phyloP scores from a whole-genome alignment of 2,113 vertebrate species.

The Aldabrachelys gigantea region DNA sequence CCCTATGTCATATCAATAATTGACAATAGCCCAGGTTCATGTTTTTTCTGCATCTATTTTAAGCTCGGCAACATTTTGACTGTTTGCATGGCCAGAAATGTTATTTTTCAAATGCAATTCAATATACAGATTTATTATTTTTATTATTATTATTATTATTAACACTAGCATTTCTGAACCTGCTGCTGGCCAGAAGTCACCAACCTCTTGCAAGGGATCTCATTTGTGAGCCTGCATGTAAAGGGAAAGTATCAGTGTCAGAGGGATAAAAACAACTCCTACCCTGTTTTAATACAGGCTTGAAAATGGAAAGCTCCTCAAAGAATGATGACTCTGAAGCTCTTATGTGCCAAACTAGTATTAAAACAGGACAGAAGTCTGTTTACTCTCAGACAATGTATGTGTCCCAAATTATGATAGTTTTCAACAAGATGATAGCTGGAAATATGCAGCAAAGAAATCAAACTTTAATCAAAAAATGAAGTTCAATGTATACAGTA shows the following conservation, averaged over 20 bases:
- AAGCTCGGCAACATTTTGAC: neutral
- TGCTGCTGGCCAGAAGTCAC: neutral
- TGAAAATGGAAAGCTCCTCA: neutral
- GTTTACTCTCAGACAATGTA: neutral
- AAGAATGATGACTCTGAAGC: neutral
- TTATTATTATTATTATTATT: neutral
- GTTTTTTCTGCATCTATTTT: neutral
- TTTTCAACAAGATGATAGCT: neutral
- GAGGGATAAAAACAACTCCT: neutral
- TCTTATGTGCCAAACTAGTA: neutral
- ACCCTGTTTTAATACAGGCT: neutral
- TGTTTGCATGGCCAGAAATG: neutral
- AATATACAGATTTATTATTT: neutral
- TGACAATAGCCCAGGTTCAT: neutral
- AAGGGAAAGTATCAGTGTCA: neutral
- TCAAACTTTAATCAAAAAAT: neutral
- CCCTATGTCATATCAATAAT: neutral
- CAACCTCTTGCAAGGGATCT: neutral
- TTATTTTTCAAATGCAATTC: neutral
- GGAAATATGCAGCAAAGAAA: neutral
- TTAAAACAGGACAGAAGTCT: neutral
- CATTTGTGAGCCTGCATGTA: neutral
- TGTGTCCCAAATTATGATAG: neutral
- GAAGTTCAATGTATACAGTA: neutral
- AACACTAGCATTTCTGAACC: neutral